Evolutionary conservation across 2,797 vertebrate species (phyloP).

Genomic region (Distichodus sexfasciatus): DNA sequence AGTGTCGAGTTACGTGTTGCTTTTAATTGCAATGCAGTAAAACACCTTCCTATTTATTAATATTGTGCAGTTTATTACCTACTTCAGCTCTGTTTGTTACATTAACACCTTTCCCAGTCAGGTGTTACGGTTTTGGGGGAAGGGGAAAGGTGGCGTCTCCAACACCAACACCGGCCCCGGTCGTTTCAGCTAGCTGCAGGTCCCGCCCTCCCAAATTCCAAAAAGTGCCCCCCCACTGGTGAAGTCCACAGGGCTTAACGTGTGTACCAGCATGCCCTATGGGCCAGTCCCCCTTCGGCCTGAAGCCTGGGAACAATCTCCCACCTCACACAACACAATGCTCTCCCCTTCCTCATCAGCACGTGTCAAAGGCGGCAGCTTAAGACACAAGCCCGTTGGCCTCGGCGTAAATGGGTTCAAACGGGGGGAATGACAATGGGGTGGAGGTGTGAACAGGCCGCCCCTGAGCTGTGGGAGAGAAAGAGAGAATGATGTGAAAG

Average conservation of each 20-base stretch:
- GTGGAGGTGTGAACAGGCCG: slow-evolving; percentile 38
- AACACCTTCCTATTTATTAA: too few relatives aligned
- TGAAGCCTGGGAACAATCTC: slow-evolving; percentile 32
- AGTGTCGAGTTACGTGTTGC: too few relatives aligned
- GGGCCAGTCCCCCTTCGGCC: slow-evolving; percentile 23
- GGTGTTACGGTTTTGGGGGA: slow-evolving; percentile 25
- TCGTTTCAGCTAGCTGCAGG: too few relatives aligned
- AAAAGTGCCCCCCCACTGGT: slow-evolving; percentile 32
- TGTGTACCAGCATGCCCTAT: slow-evolving; percentile 43
- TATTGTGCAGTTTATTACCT: too few relatives aligned
- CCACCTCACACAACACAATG: slow-evolving; percentile 33
- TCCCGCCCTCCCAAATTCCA: slow-evolving; percentile 10
- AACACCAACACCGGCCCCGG: slow-evolving; percentile 11
- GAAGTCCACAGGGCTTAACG: slow-evolving; percentile 34
- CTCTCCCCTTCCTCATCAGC: slow-evolving; percentile 42
- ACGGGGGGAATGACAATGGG: slow-evolving; percentile 43
- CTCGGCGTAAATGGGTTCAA: slow-evolving; percentile 45
- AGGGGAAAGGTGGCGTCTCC: slow-evolving; percentile 38
- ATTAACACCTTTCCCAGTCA: slow-evolving; percentile 17
- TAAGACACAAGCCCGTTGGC: slow-evolving; percentile 22
- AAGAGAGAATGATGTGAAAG: slow-evolving; percentile 13
- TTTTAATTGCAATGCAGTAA: too few relatives aligned
- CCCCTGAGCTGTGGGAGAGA: slow-evolving; percentile 10
- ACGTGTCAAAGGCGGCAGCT: slow-evolving; percentile 48
- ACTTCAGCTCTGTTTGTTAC: slow-evolving; percentile 9